A percentile compares a stretch with the other conserved stretches of the same genome.
Evolutionary conservation across 2,888 invertebrate species (phyloP).

Genomic region (Linhomoeus sp.): DNA sequence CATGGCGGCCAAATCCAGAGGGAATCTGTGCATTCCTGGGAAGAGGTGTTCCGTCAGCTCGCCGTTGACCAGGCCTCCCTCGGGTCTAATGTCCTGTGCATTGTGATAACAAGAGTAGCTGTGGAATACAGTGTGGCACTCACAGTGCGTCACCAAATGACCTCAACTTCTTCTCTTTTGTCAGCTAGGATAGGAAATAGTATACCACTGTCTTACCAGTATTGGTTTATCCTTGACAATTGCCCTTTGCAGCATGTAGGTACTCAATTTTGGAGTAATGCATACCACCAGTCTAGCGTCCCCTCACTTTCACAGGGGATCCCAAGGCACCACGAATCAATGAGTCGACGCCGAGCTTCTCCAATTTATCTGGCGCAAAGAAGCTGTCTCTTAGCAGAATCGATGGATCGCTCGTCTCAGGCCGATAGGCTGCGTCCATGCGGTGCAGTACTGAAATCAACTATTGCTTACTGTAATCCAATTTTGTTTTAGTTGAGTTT

Average conservation of each 20-base stretch:
- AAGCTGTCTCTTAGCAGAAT: slow-evolving; percentile 66
- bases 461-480: no score
- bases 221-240: no score
- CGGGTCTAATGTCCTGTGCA: no score
- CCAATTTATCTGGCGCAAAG: slow-evolving; percentile 81
- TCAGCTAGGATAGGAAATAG: no score
- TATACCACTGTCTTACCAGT: no score
- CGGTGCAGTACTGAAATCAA: not conserved
- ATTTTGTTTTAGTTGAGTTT: no score
- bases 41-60: slow-evolving; percentile 79
- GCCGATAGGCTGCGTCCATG: not conserved
- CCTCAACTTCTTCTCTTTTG: no score
- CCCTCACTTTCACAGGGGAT: not conserved
- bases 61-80: slow-evolving; percentile 46
- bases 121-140: no score
- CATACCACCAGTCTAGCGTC: not conserved
- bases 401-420: not conserved
- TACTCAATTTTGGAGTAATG: not conserved
- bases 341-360: slow-evolving; percentile 92
- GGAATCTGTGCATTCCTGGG: slow-evolving; percentile 29
- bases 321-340: slow-evolving; percentile 49
- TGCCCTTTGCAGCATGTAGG: no score
- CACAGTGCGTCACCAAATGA: no score
- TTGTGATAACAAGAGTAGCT: no score
- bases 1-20: slow-evolving; percentile 80